Conservation (phyloP, 2,888 invertebrate species). For the Celastrina argiolus region DNA sequence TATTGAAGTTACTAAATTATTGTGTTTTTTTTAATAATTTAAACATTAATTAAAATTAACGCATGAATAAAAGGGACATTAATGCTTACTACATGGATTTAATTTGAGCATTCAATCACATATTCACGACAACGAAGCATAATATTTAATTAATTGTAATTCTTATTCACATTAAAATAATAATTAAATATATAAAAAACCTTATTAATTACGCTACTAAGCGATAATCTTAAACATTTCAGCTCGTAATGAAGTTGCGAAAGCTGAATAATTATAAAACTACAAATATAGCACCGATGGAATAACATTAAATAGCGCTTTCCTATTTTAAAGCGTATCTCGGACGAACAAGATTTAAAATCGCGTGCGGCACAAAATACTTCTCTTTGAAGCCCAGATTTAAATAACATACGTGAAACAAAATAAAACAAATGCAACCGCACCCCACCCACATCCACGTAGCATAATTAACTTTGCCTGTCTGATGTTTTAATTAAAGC, state of each 20-base stretch:
- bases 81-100: not conserved
- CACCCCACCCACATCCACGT: constrained; percentile 51
- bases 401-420: constrained; percentile 52
- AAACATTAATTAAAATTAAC: not conserved
- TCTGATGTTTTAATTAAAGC: constrained; percentile 64
- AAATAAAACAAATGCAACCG: constrained; percentile 60
- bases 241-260: constrained; percentile 14
- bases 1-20: not conserved
- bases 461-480: constrained; percentile 56
- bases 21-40: not conserved
- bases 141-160: not conserved
- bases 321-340: not conserved
- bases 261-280: constrained; percentile 18
- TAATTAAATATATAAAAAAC: constrained; percentile 4
- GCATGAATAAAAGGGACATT: constrained; percentile 2
- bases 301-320: constrained; percentile 4
- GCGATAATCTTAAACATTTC: constrained; percentile 11
- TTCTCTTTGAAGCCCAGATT: constrained; percentile 56
- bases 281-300: constrained; percentile 24
- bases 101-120: not conserved
- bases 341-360: constrained; percentile 12
- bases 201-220: not conserved
- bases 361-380: constrained; percentile 35
- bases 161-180: constrained; percentile 1
- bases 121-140: not conserved